phyloP scores from a whole-genome alignment of 2,797 vertebrate species.

The Pelochelys cantorii region DNA sequence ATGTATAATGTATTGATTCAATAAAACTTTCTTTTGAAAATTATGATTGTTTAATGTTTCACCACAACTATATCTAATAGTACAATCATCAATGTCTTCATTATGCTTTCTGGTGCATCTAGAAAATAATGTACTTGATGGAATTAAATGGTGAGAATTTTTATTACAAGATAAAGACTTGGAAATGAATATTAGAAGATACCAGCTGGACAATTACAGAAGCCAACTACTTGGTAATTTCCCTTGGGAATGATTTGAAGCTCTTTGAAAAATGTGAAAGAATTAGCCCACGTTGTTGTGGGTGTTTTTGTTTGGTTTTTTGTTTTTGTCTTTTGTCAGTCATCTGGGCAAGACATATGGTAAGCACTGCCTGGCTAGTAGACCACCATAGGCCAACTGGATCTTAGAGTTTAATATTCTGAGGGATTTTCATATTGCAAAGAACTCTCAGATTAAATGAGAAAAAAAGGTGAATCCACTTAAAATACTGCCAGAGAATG shows the following conservation, averaged over 20 bases:
- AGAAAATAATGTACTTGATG: background rate
- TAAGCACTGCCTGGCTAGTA: slow-evolving; percentile 2
- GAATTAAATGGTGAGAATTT: background rate
- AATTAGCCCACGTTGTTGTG: background rate
- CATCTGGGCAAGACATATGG: slow-evolving; percentile 58
- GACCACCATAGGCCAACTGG: background rate
- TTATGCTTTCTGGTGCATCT: background rate
- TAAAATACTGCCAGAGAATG: background rate
- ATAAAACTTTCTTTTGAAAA: no score
- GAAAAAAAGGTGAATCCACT: background rate
- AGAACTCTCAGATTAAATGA: background rate
- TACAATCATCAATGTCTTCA: background rate
- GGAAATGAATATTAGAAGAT: background rate
- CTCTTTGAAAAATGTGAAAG: background rate
- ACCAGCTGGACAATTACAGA: slow-evolving; percentile 25
- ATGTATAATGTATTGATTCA: background rate
- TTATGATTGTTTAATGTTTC: no score
- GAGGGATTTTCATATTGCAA: background rate
- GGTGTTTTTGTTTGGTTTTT: no score
- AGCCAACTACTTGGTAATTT: slow-evolving; percentile 33
- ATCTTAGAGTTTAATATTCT: background rate
- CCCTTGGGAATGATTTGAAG: background rate
- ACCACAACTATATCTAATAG: no score
- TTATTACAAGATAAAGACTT: background rate
- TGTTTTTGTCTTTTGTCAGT: background rate